These are phyloP conservation scores for Coptotermes formosanus DNA, from an alignment of 1,140 invertebrate genomes.

Conservation along the genomic window DNA sequence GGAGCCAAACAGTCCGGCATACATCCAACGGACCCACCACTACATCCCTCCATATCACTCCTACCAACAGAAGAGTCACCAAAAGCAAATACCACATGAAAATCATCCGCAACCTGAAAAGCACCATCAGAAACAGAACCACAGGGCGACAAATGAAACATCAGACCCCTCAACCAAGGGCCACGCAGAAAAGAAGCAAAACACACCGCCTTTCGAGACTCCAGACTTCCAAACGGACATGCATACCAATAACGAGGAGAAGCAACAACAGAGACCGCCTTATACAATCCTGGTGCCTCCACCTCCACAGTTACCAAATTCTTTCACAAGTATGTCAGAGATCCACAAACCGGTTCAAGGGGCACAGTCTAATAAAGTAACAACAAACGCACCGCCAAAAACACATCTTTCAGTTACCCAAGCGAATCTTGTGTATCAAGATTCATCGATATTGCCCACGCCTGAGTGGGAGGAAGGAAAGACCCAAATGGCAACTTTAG, in stretches of 20 bases:
- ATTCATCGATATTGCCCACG: background rate
- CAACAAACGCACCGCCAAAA: background rate
- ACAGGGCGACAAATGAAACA: background rate
- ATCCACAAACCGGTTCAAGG: background rate
- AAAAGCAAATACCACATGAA: background rate
- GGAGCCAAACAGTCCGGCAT: conserved; percentile 38
- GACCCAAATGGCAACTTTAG: conserved; percentile 15
- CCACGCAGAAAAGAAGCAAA: background rate
- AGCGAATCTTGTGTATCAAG: background rate
- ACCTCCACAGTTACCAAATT: conserved; percentile 49
- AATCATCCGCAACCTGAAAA: background rate
- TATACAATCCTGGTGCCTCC: conserved; percentile 68
- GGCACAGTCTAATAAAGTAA: background rate
- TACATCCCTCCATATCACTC: background rate
- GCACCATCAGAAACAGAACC: background rate
- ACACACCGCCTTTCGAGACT: background rate
- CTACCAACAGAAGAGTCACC: background rate
- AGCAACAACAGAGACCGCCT: conserved; percentile 24
- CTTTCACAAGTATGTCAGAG: conserved; percentile 14
- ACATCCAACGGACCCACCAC: background rate
- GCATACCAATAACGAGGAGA: background rate
- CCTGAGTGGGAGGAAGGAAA: conserved; percentile 17
- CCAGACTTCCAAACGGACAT: conserved; percentile 31
- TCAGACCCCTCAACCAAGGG: background rate
- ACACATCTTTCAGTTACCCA: background rate